phyloP scores from a whole-genome alignment of 2,888 invertebrate genomes.

The Metacarcinus magister region DNA sequence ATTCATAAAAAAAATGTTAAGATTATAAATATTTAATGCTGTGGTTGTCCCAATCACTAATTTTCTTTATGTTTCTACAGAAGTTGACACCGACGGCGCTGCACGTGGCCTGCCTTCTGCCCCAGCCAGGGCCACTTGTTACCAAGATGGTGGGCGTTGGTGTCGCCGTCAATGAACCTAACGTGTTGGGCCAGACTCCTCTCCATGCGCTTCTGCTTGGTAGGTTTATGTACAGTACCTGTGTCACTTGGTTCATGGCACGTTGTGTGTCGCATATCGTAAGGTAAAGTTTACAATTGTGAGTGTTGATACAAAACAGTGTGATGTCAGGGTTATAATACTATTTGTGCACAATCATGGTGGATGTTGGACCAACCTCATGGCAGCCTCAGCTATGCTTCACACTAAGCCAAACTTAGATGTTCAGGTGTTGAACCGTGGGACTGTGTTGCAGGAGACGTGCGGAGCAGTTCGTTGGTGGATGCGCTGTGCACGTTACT shows the following conservation, averaged over 20 bases:
- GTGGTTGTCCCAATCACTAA: not conserved
- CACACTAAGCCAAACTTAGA: not conserved
- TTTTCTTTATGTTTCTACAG: constrained; percentile 17
- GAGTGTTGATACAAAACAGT: not conserved
- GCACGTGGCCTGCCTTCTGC: constrained; percentile 80
- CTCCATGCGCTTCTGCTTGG: constrained; percentile 79
- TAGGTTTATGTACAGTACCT: constrained; percentile 43
- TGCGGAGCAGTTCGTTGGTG: constrained; percentile 69
- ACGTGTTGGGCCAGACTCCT: constrained; percentile 79
- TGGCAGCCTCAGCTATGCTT: not conserved
- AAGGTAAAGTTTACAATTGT: not conserved
- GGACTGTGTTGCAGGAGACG: constrained; percentile 70
- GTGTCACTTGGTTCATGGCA: not conserved
- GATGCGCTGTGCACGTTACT: constrained; percentile 75
- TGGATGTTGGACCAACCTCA: not conserved
- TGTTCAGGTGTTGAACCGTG: not conserved
- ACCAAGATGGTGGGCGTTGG: constrained; percentile 72
- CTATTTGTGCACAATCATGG: not conserved
- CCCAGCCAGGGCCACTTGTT: constrained; percentile 79
- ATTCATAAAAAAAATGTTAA: too few relatives aligned
- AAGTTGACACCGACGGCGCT: constrained; percentile 78
- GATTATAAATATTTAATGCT: too few relatives aligned
- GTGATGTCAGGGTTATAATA: not conserved
- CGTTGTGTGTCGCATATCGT: not conserved
- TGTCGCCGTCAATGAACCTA: constrained; percentile 74